Evolutionary conservation across 2,113 vertebrate species (phyloP), one percentile per base, ranked within the genome.

Genomic region (Australoheros scitulus): DNA sequence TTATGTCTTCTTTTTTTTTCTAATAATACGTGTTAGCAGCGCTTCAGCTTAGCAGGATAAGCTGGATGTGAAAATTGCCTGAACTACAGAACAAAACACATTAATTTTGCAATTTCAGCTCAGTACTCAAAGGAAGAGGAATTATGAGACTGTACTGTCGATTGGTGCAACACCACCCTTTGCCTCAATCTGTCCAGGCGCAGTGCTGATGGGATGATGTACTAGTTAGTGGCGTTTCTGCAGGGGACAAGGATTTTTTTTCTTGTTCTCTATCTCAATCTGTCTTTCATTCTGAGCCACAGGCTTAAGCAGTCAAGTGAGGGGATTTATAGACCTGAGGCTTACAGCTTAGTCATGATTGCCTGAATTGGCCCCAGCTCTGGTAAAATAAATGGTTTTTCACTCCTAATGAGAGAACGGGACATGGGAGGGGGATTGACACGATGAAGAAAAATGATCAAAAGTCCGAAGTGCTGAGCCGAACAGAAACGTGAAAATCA

Each of bases 291-390:
- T 90, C 86, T 91, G 91, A 92, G 91, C 92, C 61, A 61, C 20
- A 77, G 72, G 89, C 89, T 91, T 92, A 93, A 85, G 88, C 90
- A 93, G 91, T 92, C 91, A 93, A 93, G 89, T 87, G 90, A 89
- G 81, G 90, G 92, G 92, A 95, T 94, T 95, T 95, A 95, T 88
- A 89, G 90, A 89, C 88, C 84, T 68, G 82, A 87, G 86, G 93
- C 93, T 94, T 91, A 91, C 52, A 85, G 92, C 90, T 94, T 91
- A 91, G 90, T 81, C 82, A 43, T 88, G 94, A 95, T 93, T 94
- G 91, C 92, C 94, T 93, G 91, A 92, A 91, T 93, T 94, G 92
- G 93, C 92, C 72, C 50, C 14, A 59, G 90, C 90, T 93, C 91
- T 88, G 93, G 94, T 92, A 87, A 92, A 94, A 94, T 88, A 92